Conservation (phyloP, 2,888 invertebrate species). For the Leucophenga montana region DNA sequence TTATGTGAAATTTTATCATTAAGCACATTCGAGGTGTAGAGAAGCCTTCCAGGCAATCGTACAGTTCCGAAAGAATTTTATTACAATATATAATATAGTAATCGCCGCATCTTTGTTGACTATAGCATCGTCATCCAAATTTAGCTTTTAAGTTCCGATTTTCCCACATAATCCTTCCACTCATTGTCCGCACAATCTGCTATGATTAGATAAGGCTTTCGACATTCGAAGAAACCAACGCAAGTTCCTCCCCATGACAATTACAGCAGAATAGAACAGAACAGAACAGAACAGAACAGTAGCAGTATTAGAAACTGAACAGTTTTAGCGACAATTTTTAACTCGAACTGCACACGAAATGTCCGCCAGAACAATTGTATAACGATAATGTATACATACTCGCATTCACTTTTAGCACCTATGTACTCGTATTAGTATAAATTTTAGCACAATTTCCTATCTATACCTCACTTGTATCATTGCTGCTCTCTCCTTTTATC, state of each 20-base stretch:
- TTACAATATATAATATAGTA: too few relatives aligned
- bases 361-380: background rate
- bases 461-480: background rate
- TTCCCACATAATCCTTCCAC: too few relatives aligned
- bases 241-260: constrained; percentile 10
- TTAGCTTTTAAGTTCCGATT: too few relatives aligned
- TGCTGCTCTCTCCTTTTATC: too few relatives aligned
- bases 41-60: too few relatives aligned
- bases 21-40: background rate
- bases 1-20: background rate
- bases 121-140: too few relatives aligned
- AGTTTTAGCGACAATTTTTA: background rate
- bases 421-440: constrained; percentile 7
- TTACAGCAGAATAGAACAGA: too few relatives aligned
- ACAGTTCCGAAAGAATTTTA: too few relatives aligned
- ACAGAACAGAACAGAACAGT: constrained; percentile 4
- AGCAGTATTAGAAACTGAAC: constrained; percentile 15
- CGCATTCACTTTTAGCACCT: constrained; percentile 13
- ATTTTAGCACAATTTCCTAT: constrained; percentile 13
- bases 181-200: too few relatives aligned
- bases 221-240: background rate
- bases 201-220: background rate
- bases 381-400: background rate
- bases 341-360: constrained; percentile 1
- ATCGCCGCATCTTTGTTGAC: too few relatives aligned